Base-by-base conservation (phyloP, 2,113 vertebrate species). In the Cryptomyrus ogoouensis region DNA sequence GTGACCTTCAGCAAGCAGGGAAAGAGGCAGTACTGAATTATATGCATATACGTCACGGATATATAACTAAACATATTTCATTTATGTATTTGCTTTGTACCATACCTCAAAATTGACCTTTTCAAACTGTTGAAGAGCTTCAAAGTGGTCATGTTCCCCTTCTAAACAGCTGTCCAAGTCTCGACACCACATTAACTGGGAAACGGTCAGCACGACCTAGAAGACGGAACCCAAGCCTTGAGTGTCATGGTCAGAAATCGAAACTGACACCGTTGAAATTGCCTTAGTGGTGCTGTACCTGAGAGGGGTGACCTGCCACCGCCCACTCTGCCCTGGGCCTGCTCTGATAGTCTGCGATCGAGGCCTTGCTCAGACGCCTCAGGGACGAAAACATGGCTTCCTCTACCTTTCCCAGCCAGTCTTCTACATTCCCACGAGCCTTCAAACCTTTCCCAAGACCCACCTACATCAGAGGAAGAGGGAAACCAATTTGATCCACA, bases 331-430 rank as follows among this genome's bases (percentile, higher is more conserved):
- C 94, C 91, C 97, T 94, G 0, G 84, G 89, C 89, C 93, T 97
- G 27, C 86, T 92, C 91, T 96, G 96, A 92, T 97, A 97, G 92
- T 97, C 97, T 0, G 94, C 93, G 0, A 97, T 97, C 84, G 96
- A 94, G 1, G 94, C 95, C 91, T 97, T 97, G 92, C 95, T 96
- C 31, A 97, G 94, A n/a, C 93, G 95, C 1, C 93, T 94, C 74
- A 97, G 93, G 56, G 97, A 97, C 0, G 88, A 89, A 91, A 96
- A 97, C 96, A 97, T 97, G 31, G 95, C 95, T 91, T 97, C 96
- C 92, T 98, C 97, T n/a, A 97, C 97, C 90, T 97, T 97, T 2
- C 95, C 96, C 13, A 97, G 94, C 97, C 96, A 97, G 31, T 96
- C 96, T 91, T 97, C 97, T 88, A 97, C 96, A 42, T 97, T 97